Evolutionary conservation across 2,797 vertebrate species (phyloP).

Genomic region (Manis javanica): DNA sequence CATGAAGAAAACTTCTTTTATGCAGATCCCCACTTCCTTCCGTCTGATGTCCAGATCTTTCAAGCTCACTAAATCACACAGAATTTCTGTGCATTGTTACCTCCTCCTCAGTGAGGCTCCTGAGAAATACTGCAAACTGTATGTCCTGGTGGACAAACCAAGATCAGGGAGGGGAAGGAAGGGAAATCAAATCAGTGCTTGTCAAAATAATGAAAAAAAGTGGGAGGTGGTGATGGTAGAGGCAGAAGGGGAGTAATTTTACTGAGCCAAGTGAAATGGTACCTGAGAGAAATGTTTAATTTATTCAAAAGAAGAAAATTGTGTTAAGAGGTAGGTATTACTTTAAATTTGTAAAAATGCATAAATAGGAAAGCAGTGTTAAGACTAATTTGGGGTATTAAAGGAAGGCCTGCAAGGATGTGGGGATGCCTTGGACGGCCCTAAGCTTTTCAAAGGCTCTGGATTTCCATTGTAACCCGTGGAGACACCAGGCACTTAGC

Average conservation of each 20-base stretch:
- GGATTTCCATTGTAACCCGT: background rate
- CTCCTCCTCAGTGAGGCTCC: conserved; percentile 54
- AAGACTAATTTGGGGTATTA: background rate
- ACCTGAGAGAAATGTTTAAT: conserved; percentile 9
- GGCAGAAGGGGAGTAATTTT: background rate
- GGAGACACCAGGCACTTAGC: background rate
- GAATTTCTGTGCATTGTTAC: conserved; percentile 61
- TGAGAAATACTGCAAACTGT: conserved; percentile 71
- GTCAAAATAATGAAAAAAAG: background rate
- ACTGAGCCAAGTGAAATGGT: background rate
- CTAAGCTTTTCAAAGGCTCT: background rate
- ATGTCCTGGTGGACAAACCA: background rate
- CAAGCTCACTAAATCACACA: conserved; percentile 51
- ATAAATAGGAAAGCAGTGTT: background rate
- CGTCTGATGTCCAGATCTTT: conserved; percentile 74
- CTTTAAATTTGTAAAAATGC: background rate
- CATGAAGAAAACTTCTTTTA: conserved; percentile 68
- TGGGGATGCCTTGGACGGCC: background rate
- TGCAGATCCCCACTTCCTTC: conserved; percentile 73
- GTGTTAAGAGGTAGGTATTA: background rate
- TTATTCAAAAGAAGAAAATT: background rate
- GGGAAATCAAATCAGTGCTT: conserved; percentile 56
- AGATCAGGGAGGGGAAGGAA: background rate
- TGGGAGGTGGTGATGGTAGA: background rate
- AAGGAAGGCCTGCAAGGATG: background rate